Base-by-base conservation (phyloP, 2,888 invertebrate genomes). In the Drosophila subsilvestris region DNA sequence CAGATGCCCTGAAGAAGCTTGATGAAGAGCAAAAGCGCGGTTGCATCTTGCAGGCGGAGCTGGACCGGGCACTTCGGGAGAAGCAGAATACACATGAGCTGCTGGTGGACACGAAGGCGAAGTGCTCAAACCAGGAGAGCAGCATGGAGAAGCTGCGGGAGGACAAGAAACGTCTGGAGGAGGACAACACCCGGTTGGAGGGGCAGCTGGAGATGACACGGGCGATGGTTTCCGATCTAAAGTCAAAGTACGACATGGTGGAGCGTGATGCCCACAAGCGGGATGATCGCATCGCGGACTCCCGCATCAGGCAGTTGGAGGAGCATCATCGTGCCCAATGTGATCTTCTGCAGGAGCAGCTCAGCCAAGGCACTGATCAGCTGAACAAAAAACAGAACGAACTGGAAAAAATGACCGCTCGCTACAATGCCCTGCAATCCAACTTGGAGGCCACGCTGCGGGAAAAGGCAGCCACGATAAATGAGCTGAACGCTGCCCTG, bases 31-130 rank as follows among this genome's bases (percentile, higher is more conserved):
- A 93, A n/a, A 94, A 93, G 49, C 93, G 94, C 47, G 90, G 95
- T 0, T 91, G 93, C 0, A 93, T 95, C 1, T 92, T 94, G 1
- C 93, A 95, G 75, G 94, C 94, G 22, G 95, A 95, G 79, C 92
- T 93, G 47, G 94, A 95, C 69, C 93, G 94, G 63, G 93, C 94
- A 0, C 93, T 94, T 65, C 89, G 94, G 10, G 94, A 94, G 0
- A 91, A 94, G 68, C 93, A 94, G 79, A 94, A 95, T 83, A 93
- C 94, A n/a, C 95, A 95, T 89, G 94, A 95, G 79, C 92, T 94
- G 74, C 93, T 95, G 74, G 95, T 92, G 4, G 92, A 92, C 14
- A 90, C 90, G 42, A 92, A 92, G 62, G 89, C 90, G 47, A 90
- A 89, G 63, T 90, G 90, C 50, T 91, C 92, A 0, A 90, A 92